These are phyloP conservation scores for Samia ricini DNA, from an alignment of 1,140 invertebrate species.

Conservation along the genomic window DNA sequence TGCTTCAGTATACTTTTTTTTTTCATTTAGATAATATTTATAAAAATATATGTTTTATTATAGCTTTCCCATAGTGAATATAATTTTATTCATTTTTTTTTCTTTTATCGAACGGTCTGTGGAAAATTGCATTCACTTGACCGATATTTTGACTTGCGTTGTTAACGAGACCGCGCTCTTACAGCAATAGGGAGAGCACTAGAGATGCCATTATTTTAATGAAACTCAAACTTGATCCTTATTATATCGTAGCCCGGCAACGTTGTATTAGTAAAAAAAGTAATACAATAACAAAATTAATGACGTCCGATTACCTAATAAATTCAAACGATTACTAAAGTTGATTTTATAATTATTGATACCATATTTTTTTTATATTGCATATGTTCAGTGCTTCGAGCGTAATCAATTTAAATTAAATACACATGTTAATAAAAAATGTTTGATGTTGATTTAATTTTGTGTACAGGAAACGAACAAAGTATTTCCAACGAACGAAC, in stretches of 20 bases:
- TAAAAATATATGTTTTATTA: too few relatives aligned
- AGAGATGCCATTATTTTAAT: not conserved
- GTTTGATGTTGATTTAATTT: not conserved
- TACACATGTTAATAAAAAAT: too few relatives aligned
- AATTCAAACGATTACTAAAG: not conserved
- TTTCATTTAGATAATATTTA: too few relatives aligned
- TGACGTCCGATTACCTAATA: not conserved
- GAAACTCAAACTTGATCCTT: conserved; percentile 5
- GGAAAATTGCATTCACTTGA: not conserved
- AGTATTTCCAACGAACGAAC: not conserved
- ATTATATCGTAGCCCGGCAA: not conserved
- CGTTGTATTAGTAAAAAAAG: not conserved
- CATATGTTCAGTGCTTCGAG: too few relatives aligned
- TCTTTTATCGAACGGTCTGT: not conserved
- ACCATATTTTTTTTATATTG: too few relatives aligned
- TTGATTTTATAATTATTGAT: not conserved
- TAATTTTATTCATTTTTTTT: too few relatives aligned
- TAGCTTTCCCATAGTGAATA: too few relatives aligned
- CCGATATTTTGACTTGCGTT: not conserved
- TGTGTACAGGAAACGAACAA: not conserved
- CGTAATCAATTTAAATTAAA: too few relatives aligned
- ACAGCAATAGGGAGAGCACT: not conserved
- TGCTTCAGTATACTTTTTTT: too few relatives aligned
- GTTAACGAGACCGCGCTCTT: not conserved
- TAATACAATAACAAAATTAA: not conserved